Evolutionary conservation across 2,113 vertebrate genomes (phyloP).

Genomic region (Lophura nycthemera): DNA sequence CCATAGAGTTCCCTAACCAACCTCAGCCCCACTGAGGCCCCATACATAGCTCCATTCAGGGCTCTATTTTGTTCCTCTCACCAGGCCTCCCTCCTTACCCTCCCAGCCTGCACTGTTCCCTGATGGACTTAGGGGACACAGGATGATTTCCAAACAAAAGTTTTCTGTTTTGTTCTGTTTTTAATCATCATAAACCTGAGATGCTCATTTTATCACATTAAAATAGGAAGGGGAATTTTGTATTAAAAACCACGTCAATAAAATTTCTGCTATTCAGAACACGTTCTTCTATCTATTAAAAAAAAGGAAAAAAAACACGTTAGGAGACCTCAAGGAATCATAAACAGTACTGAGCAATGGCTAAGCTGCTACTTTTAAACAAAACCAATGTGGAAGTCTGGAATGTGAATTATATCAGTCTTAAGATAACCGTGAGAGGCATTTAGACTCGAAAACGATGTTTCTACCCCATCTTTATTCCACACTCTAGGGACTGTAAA

Average conservation of each 20-base stretch:
- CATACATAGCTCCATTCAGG: fast-evolving
- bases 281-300: neutral
- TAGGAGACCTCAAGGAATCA: neutral
- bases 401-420: neutral
- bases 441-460: neutral
- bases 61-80: fast-evolving
- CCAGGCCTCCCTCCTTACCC: fast-evolving
- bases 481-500: neutral
- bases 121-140: fast-evolving
- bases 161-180: neutral
- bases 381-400: neutral
- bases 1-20: neutral
- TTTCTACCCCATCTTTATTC: neutral
- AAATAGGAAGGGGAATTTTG: neutral
- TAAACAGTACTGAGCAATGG: neutral
- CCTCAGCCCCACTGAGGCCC: fast-evolving
- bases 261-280: neutral
- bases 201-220: neutral
- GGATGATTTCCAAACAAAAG: neutral
- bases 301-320: neutral
- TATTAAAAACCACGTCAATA: neutral
- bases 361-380: neutral
- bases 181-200: neutral
- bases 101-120: neutral
- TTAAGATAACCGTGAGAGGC: neutral